Evolutionary conservation across 2,888 invertebrate species (phyloP).

Genomic region (Tigriopus californicus): DNA sequence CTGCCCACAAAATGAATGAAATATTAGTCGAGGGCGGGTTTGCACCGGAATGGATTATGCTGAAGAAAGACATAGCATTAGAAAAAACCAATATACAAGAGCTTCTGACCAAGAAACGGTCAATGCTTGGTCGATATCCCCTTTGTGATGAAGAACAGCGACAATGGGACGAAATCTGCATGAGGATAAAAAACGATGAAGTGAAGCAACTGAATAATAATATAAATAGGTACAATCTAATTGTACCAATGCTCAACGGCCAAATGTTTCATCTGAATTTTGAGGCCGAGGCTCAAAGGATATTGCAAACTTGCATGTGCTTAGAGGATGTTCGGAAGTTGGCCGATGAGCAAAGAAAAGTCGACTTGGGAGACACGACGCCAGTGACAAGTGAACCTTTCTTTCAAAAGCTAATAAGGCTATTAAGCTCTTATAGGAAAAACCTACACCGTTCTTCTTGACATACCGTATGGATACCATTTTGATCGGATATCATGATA

Average conservation of each 20-base stretch:
- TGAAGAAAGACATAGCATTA: neutral
- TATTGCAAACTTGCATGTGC: neutral
- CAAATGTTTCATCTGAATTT: constrained; percentile 2
- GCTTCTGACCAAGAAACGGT: neutral
- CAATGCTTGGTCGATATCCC: no score
- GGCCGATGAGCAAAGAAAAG: no score
- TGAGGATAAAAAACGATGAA: neutral
- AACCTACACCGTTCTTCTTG: no score
- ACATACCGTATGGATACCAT: no score
- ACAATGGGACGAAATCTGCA: neutral
- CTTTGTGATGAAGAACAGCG: neutral
- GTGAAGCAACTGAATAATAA: neutral
- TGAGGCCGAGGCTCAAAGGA: neutral
- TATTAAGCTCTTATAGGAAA: no score
- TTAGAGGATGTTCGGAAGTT: no score
- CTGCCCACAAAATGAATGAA: constrained; percentile 7
- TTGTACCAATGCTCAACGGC: constrained; percentile 1
- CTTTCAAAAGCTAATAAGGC: no score
- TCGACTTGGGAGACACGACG: no score
- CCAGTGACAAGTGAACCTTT: no score
- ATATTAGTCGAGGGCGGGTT: constrained; percentile 5
- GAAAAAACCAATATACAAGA: neutral
- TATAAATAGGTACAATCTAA: neutral
- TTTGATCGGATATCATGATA: no score
- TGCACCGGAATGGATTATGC: constrained; percentile 10